Base-by-base conservation (phyloP, 1,140 invertebrate genomes). In the Hycleus cichorii region DNA sequence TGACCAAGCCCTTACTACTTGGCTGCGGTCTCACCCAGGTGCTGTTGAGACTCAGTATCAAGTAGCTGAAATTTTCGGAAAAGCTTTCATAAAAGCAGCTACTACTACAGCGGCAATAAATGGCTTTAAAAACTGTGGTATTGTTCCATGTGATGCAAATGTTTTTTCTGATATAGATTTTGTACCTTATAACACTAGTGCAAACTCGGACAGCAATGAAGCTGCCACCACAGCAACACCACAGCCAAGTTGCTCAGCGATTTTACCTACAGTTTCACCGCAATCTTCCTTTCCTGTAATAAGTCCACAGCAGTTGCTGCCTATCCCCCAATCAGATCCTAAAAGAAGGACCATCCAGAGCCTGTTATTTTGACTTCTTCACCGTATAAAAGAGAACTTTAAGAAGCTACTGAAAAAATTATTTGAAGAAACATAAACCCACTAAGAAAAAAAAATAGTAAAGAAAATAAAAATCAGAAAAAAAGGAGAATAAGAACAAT, bases 161-260 rank as follows among this genome's bases (percentile, higher is more conserved):
- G 65, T 69, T 38, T 77, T 76, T 62, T 59, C 53, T 9, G 71
- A 75, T 40, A 49, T 56, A 18, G 65, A 74, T 61, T 77, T 75
- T 67, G 46, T 64, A 44, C 47, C 67, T 58, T 68, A 65, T 12
- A 50, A 59, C 62, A 70, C 62, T 48, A 67, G 2, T 32, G 18
- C 45, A 27, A 47, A 12, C 8, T 12, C 45, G 26, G 26, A n/a
- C 9, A 47, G n/a, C n/a, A 11, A 47, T 47, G n/a, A 47, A 27
- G 32, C 45, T 26, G n/a, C n/a, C 18, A 27, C 9, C 50, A 10
- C 43, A 52, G 26, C 18, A 26, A 24, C 18, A 11, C 50, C 10
- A 32, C n/a, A 38, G 26, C 27, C 8, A n/a, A 47, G 46, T 47
- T 38, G 12, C 39, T 12, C 25, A 40, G 32, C 3, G 0, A 1